Evolutionary conservation across 2,113 vertebrate species (phyloP).

Genomic region (Pseudorhombus dupliciocellatus): DNA sequence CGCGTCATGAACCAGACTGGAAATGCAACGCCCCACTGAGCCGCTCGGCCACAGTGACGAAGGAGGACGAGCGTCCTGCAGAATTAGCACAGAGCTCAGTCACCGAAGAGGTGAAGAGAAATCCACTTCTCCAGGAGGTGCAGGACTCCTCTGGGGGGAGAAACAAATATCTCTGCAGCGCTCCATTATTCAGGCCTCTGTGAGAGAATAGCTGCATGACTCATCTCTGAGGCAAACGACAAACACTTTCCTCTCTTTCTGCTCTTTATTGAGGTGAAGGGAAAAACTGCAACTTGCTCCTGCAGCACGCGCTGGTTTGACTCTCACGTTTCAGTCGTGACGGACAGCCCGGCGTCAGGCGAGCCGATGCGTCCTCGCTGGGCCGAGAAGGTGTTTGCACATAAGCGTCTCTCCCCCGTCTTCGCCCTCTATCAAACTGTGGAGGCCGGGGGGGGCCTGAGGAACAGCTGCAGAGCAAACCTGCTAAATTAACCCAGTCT

Average conservation of each 20-base stretch:
- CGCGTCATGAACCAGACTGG: background rate
- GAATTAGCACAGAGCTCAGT: background rate
- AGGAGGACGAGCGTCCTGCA: too few relatives aligned
- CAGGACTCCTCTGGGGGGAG: background rate
- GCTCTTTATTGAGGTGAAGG: background rate
- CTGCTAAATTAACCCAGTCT: conserved; percentile 78
- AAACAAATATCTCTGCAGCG: background rate
- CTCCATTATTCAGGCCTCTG: background rate
- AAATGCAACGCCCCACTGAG: background rate
- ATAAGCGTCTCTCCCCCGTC: background rate
- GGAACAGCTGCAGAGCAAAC: conserved; percentile 82
- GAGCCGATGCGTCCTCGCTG: conserved; percentile 5
- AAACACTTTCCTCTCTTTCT: background rate
- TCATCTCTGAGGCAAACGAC: background rate
- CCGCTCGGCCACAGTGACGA: too few relatives aligned
- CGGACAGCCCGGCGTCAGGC: too few relatives aligned
- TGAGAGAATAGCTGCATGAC: background rate
- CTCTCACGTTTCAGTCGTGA: too few relatives aligned
- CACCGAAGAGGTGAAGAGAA: background rate
- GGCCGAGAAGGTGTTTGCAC: background rate
- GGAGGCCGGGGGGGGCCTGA: conserved; percentile 61
- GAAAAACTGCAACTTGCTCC: background rate
- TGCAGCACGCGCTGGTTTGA: background rate
- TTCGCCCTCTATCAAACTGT: conserved; percentile 56
- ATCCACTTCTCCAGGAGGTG: background rate